Percentiles rank a stretch among this genome's conserved stretches.
These are phyloP conservation scores for Drosophila monieri DNA, from an alignment of 2,888 invertebrate species.

Conservation along the genomic window DNA sequence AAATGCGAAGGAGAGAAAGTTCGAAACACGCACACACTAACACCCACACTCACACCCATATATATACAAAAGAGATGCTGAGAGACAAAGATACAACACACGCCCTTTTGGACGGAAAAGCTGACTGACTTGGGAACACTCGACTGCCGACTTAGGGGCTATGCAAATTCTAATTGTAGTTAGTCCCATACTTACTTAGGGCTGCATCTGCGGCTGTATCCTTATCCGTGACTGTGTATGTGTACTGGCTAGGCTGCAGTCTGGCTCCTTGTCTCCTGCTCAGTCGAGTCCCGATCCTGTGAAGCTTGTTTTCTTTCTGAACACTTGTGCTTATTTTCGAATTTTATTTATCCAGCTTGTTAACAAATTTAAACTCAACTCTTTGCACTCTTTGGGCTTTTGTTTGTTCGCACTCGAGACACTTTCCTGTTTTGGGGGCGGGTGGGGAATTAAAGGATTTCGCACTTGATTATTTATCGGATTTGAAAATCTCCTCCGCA, in stretches of 20 bases:
- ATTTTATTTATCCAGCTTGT: constrained; percentile 15
- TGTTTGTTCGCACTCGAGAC: constrained; percentile 29
- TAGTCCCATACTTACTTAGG: constrained; percentile 31
- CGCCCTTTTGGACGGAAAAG: constrained; percentile 43
- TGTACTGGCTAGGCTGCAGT: constrained; percentile 17
- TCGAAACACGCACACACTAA: constrained; percentile 10
- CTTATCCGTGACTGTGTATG: constrained; percentile 2
- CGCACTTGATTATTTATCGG: constrained; percentile 12
- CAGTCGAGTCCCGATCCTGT: constrained; percentile 27
- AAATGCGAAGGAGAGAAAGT: constrained; percentile 29
- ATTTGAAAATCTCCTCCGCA: constrained; percentile 15
- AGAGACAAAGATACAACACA: constrained; percentile 36
- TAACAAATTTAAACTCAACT: background rate
- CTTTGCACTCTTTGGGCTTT: constrained; percentile 14
- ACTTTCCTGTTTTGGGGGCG: constrained; percentile 15
- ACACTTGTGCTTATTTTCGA: constrained; percentile 61
- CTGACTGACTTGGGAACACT: constrained; percentile 18
- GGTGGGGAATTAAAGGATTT: constrained; percentile 21
- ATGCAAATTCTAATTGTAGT: constrained; percentile 23
- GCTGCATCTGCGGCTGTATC: constrained; percentile 25
- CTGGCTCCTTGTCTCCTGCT: constrained; percentile 1
- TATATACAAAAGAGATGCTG: constrained; percentile 24
- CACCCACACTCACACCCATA: background rate
- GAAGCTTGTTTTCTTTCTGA: constrained; percentile 30
- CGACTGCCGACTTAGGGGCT: constrained; percentile 28